Conservation (phyloP, 2,797 vertebrate species). For the Scleropages formosus region DNA sequence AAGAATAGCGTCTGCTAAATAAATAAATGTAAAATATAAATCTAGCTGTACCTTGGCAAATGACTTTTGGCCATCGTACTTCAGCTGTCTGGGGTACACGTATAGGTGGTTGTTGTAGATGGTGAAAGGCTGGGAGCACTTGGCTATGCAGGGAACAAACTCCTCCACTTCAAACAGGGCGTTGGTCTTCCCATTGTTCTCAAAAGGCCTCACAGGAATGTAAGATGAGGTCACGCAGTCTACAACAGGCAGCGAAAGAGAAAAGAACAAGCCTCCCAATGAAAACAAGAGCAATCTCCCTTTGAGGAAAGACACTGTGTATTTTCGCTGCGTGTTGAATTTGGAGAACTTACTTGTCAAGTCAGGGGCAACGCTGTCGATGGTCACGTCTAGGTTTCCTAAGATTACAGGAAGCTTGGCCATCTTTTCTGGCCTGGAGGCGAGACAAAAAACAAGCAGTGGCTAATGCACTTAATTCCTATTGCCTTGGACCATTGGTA, state of each 20-base stretch:
- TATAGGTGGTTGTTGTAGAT: conserved; percentile 96
- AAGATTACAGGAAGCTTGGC: conserved; percentile 93
- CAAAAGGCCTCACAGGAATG: conserved; percentile 87
- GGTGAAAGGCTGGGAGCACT: conserved; percentile 90
- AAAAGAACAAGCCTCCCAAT: not conserved
- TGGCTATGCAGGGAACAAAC: conserved; percentile 91
- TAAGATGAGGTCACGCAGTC: conserved; percentile 95
- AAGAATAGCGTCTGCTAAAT: too few species aligned
- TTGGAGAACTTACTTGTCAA: conserved; percentile 78
- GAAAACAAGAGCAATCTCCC: not conserved
- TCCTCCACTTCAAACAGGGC: conserved; percentile 88
- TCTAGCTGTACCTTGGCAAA: conserved; percentile 82
- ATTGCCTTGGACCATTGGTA: not conserved
- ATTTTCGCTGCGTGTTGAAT: not conserved
- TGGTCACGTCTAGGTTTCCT: conserved; percentile 90
- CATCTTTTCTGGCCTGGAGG: conserved; percentile 91
- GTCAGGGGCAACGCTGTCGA: conserved; percentile 87
- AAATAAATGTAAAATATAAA: too few species aligned
- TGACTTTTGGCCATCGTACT: conserved; percentile 91
- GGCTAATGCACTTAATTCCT: not conserved
- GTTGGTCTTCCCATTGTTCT: conserved; percentile 66
- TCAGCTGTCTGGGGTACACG: conserved; percentile 89
- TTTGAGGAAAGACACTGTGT: not conserved
- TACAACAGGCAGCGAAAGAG: conserved; percentile 44
- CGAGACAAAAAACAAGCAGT: conserved; percentile 18